phyloP scores from a whole-genome alignment of 2,797 vertebrate species.

The Poecilia wingei region DNA sequence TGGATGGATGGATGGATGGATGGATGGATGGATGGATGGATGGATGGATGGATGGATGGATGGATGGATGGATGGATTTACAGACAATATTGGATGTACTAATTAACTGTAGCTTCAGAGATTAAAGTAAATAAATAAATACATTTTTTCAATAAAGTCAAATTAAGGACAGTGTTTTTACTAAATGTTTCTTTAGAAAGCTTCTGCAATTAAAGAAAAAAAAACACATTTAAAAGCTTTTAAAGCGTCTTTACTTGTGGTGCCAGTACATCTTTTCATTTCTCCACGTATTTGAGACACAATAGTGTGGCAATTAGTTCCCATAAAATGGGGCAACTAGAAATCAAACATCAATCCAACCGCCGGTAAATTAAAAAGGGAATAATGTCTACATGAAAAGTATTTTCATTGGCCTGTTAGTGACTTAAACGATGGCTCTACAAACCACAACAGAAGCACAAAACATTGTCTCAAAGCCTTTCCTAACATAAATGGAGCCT shows the following conservation, averaged over 20 bases:
- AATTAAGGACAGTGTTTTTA: background rate
- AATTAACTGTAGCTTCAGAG: background rate
- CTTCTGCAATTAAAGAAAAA: background rate
- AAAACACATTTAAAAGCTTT: background rate
- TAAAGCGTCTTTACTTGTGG: background rate
- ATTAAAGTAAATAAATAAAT: background rate
- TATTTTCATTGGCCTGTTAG: constrained; percentile 25
- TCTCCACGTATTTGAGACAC: constrained; percentile 20
- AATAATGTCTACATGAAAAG: constrained; percentile 17
- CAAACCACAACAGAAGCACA: constrained; percentile 27
- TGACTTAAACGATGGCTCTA: constrained; percentile 25
- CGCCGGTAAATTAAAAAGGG: constrained; percentile 2
- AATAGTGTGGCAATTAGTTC: background rate
- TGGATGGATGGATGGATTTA: background rate
- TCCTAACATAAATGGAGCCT: constrained; percentile 36
- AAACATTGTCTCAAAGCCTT: constrained; percentile 39
- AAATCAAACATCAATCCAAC: constrained; percentile 22
- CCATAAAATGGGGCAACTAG: constrained; percentile 6
- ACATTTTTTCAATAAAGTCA: background rate
- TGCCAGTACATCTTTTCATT: constrained; percentile 10
- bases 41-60: too few relatives aligned
- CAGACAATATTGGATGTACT: background rate
- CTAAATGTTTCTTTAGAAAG: background rate
- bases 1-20: too few relatives aligned
- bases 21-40: too few relatives aligned